Evolutionary conservation across 2,113 vertebrate genomes (phyloP), one percentile per base, ranked within the genome.

Genomic region (Eclectus roratus): DNA sequence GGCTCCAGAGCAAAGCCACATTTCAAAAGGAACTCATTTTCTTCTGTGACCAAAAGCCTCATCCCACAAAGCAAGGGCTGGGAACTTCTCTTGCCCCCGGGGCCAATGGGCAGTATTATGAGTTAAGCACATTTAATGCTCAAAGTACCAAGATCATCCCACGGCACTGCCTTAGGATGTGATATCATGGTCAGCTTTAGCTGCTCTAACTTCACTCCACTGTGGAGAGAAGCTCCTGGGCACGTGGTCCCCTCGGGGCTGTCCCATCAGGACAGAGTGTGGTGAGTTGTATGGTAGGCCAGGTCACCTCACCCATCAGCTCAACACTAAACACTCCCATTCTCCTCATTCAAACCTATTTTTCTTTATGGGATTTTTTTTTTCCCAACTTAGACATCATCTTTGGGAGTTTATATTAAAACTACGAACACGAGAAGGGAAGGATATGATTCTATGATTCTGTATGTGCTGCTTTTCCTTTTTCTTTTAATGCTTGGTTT

Each of bases 21-120:
- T 61, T 56, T 53, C 56, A 19, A 24, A 46, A 23, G 5, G 27
- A 7, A 0, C 28, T 0, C 3, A 3, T 5, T 55, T 35, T 9
- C 43, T 31, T 49, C 66, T 20, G 17, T 0, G 7, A 12, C 28
- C n/a, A 19, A 1, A 27, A 35, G 9, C 12, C 18, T 61, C 0
- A 0, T 47, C 56, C 76, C 9, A 19, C 71, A 35, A 1, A 13
- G 28, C 39, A 5, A 37, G n/a, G 44, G n/a, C 33, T 76, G 56
- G 49, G 49, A 43, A 10, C 8, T 21, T 6, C 7, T 11, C 31
- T 13, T 28, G 53, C 53, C 39, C 1, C 0, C 0, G 1, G 52
- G 33, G 44, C 41, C 81, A 27, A 25, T 0, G 0, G 4, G 86
- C 19, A 3, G 56, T 5, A 27, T 35, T 33, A 18, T 8, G 47